These are phyloP conservation scores for Halocynthia roretzi DNA, from an alignment of 23 tunicate genomes.

Conservation along the genomic window DNA sequence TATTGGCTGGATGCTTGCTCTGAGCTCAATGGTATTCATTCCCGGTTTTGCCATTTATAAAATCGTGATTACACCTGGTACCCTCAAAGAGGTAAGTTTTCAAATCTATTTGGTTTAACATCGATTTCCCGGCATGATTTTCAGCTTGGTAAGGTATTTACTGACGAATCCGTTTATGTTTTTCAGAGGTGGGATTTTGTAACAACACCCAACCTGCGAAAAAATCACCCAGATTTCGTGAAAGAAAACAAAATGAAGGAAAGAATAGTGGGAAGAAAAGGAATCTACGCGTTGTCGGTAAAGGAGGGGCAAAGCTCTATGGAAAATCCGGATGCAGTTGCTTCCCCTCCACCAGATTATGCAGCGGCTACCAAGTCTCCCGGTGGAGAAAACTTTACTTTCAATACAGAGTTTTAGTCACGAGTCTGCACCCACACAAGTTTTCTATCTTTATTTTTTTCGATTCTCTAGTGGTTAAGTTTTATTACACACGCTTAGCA, in stretches of 20 bases:
- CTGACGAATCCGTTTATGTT: not conserved
- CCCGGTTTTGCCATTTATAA: conserved; percentile 59
- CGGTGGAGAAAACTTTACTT: not conserved
- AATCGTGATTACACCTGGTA: conserved; percentile 48
- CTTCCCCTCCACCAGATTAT: no score
- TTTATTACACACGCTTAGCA: no score
- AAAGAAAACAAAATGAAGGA: not conserved
- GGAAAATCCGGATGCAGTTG: no score
- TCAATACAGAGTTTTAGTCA: not conserved
- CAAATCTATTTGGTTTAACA: not conserved
- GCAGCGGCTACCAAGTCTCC: not conserved
- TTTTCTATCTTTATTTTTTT: no score
- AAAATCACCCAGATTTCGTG: conserved; percentile 51
- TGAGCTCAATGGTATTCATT: conserved; percentile 71
- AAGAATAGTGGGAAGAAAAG: no score
- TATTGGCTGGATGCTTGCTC: conserved; percentile 80
- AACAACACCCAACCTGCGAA: conserved; percentile 60
- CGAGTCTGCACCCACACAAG: no score
- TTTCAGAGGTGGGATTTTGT: conserved; percentile 45
- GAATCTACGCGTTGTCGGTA: no score
- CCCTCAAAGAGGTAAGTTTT: conserved; percentile 43
- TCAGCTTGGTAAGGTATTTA: no score
- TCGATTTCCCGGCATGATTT: not conserved
- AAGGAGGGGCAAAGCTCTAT: no score
- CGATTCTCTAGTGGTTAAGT: no score